These are phyloP conservation scores for Bufo gargarizans DNA, from an alignment of 2,113 vertebrate genomes.

Conservation along the genomic window DNA sequence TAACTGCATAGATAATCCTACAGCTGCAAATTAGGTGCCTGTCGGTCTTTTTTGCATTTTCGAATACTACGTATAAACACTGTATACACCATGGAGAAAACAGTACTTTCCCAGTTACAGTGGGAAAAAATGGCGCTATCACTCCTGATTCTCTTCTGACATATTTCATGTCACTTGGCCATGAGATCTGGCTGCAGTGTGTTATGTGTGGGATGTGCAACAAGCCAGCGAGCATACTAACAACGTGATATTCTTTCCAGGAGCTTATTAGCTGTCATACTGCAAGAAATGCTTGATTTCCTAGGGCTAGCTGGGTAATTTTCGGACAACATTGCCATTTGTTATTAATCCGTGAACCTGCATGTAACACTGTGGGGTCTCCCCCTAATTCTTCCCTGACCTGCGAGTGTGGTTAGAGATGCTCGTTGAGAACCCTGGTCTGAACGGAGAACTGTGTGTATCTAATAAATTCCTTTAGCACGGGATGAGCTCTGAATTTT, in stretches of 20 bases:
- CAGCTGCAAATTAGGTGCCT: not conserved
- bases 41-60: not conserved
- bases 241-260: not conserved
- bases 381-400: conserved; percentile 66
- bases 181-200: not conserved
- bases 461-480: conserved; percentile 85
- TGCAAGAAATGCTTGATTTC: conserved; percentile 68
- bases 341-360: conserved; percentile 66
- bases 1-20: not conserved
- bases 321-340: conserved; percentile 65
- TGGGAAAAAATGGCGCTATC: not conserved
- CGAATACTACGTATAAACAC: not conserved
- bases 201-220: not conserved
- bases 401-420: conserved; percentile 68
- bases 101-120: too few relatives aligned
- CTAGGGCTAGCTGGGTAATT: conserved; percentile 66
- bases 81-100: not conserved
- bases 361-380: conserved; percentile 67
- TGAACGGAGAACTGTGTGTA: conserved; percentile 78
- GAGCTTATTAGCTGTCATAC: conserved; percentile 63
- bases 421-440: conserved; percentile 69
- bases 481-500: conserved; percentile 80
- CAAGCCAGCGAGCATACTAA: not conserved
- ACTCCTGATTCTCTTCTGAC: not conserved
- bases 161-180: not conserved